phyloP scores from a whole-genome alignment of 2,888 invertebrate genomes.

The Subacronicta megacephala region DNA sequence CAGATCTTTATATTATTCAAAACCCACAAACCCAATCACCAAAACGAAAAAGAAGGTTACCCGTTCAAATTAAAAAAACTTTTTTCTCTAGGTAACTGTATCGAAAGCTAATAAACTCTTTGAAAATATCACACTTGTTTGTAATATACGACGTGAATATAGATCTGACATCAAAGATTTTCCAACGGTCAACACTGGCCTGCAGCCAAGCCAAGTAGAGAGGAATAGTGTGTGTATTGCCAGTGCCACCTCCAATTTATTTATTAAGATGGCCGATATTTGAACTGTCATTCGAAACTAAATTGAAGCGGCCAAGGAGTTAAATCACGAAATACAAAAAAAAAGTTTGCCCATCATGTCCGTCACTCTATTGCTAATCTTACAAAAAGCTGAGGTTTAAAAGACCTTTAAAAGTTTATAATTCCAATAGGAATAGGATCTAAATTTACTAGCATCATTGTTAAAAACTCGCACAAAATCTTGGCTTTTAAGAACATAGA shows the following conservation, averaged over 20 bases:
- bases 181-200: constrained; percentile 27
- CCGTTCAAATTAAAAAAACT: constrained; percentile 47
- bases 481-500: no score
- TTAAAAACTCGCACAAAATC: no score
- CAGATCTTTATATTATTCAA: constrained; percentile 13
- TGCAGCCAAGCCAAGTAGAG: constrained; percentile 32
- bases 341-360: no score
- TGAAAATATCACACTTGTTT: constrained; percentile 48
- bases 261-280: not conserved
- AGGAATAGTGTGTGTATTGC: constrained; percentile 38
- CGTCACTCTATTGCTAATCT: no score
- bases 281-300: not conserved
- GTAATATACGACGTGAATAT: constrained; percentile 38
- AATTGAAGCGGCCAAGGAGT: not conserved
- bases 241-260: constrained; percentile 28
- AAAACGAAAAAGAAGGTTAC: constrained; percentile 20
- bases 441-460: no score
- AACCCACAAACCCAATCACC: constrained; percentile 33
- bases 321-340: no score
- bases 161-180: constrained; percentile 49
- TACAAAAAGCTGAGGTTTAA: no score
- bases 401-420: no score
- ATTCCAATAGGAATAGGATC: no score
- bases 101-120: constrained; percentile 50
- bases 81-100: constrained; percentile 52